A percentile compares a stretch with the other conserved stretches of the same genome.
These are phyloP conservation scores for Drosophila ambigua DNA, from an alignment of 1,140 invertebrate species.

Conservation along the genomic window DNA sequence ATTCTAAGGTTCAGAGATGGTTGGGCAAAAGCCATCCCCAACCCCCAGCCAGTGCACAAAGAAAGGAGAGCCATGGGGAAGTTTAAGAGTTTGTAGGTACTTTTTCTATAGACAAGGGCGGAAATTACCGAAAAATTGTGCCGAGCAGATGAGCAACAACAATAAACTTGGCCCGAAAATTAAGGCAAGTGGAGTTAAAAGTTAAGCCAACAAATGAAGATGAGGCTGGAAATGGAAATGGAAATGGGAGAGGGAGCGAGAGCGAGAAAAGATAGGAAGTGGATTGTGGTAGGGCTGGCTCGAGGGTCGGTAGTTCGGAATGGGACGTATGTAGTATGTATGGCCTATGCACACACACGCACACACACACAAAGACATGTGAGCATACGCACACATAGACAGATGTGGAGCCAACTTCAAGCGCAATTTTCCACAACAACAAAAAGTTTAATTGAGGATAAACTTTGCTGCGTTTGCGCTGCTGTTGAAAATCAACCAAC, in stretches of 20 bases:
- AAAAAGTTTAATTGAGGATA: conserved; percentile 82
- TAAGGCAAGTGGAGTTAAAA: conserved; percentile 80
- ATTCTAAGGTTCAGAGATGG: conserved; percentile 52
- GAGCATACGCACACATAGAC: conserved; percentile 41
- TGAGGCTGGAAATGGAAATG: conserved; percentile 41
- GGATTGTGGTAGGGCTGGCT: not conserved
- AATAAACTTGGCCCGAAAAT: conserved; percentile 68
- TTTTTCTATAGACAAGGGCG: conserved; percentile 44
- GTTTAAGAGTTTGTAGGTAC: conserved; percentile 19
- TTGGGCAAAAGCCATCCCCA: conserved; percentile 13
- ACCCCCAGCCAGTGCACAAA: not conserved
- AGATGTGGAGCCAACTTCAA: conserved; percentile 48
- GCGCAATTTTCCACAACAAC: conserved; percentile 78
- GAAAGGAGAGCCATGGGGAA: conserved; percentile 1
- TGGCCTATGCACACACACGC: conserved; percentile 52
- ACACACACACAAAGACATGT: conserved; percentile 34
- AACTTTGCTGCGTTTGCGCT: conserved; percentile 79
- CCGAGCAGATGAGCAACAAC: conserved; percentile 63
- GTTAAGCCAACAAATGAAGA: conserved; percentile 79
- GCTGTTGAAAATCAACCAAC: conserved; percentile 75
- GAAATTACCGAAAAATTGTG: conserved; percentile 76
- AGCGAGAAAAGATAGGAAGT: conserved; percentile 6
- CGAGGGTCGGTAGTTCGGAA: not conserved
- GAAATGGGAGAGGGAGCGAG: conserved; percentile 10
- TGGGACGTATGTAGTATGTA: conserved; percentile 31